These are phyloP conservation scores for Lathronympha strigana DNA, from an alignment of 2,888 invertebrate species.

Conservation along the genomic window DNA sequence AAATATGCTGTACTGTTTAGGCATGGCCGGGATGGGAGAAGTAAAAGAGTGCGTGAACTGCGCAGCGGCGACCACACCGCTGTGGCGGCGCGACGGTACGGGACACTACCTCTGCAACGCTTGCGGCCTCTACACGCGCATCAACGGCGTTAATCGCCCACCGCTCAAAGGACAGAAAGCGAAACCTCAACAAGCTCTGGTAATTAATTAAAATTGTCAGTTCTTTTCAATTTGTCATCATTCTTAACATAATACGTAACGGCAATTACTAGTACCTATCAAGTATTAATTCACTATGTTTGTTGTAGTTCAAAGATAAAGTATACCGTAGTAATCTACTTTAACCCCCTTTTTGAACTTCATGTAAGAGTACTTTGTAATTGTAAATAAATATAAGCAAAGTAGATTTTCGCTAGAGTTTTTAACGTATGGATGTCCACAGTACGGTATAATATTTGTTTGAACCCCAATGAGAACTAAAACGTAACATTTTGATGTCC, in stretches of 20 bases:
- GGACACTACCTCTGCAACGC: constrained; percentile 99
- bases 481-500: constrained; percentile 22
- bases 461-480: too few relatives aligned
- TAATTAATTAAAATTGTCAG: constrained; percentile 45
- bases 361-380: too few relatives aligned
- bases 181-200: constrained; percentile 85
- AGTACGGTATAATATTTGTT: too few relatives aligned
- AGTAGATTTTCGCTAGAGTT: too few relatives aligned
- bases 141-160: constrained; percentile 90
- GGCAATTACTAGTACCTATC: too few relatives aligned
- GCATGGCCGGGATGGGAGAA: constrained; percentile 83
- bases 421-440: too few relatives aligned
- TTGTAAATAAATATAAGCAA: too few relatives aligned
- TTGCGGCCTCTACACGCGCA: constrained; percentile 95
- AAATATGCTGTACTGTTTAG: constrained; percentile 49
- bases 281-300: too few relatives aligned
- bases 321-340: too few relatives aligned
- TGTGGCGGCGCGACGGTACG: constrained; percentile 98
- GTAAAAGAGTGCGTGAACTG: constrained; percentile 97
- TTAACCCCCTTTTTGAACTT: too few relatives aligned
- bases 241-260: background rate
- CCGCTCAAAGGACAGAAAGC: constrained; percentile 86
- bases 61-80: constrained; percentile 93
- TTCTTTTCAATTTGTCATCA: background rate
- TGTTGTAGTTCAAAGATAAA: too few relatives aligned